Percentiles rank a stretch among this genome's conserved stretches.
Evolutionary conservation across 2,888 invertebrate species (phyloP).

Genomic region (Tinea pellionella): DNA sequence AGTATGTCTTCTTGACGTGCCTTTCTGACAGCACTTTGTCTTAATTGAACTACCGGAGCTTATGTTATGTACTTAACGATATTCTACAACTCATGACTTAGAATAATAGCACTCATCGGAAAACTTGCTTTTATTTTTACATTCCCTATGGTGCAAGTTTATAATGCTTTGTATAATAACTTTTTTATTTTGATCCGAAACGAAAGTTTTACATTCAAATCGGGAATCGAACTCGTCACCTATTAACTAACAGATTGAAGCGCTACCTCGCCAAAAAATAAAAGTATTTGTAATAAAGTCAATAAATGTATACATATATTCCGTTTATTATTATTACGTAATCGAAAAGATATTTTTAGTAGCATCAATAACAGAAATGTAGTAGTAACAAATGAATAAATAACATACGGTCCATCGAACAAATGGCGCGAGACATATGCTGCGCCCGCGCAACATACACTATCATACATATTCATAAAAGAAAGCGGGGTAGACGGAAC

Average conservation of each 20-base stretch:
- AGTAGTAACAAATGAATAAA: constrained; percentile 5
- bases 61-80: neutral
- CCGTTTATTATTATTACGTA: neutral
- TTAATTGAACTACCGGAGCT: neutral
- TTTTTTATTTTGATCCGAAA: too few relatives aligned
- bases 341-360: neutral
- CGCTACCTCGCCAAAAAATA: too few relatives aligned
- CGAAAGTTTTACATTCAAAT: too few relatives aligned
- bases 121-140: too few relatives aligned
- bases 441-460: neutral
- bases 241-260: too few relatives aligned
- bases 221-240: too few relatives aligned
- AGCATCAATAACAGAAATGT: neutral
- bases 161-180: too few relatives aligned
- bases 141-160: too few relatives aligned
- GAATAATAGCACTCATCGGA: neutral
- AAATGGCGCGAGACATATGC: constrained; percentile 9
- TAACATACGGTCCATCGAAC: constrained; percentile 11
- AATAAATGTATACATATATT: neutral
- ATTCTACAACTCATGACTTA: neutral
- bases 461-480: constrained; percentile 10
- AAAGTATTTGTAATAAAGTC: too few relatives aligned
- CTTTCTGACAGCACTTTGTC: constrained; percentile 2
- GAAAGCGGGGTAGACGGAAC: constrained; percentile 13
- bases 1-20: neutral